Evolutionary conservation across 2,797 vertebrate species (phyloP), one percentile per base, ranked within the genome.

Genomic region (Muscicapa comitata): DNA sequence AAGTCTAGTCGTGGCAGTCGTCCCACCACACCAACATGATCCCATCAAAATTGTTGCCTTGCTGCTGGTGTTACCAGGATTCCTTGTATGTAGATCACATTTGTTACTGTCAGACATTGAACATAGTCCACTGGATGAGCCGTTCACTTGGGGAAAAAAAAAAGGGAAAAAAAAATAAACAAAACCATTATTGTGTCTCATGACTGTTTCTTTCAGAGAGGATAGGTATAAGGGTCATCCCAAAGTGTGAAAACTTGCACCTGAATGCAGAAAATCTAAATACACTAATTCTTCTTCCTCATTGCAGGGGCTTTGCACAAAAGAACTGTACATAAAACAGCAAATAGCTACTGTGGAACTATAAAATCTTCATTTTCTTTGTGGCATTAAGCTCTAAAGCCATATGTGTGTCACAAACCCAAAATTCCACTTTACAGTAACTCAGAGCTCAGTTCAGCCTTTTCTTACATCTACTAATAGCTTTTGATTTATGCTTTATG

Each of bases 21-120:
- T n/a, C 12, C 29, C 29, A 40, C 13, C 15, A 33, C 3, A 15
- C 5, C 7, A 37, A 47, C 6, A 1, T 0, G 2, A 53, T 28
- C 15, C 17, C 17, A 62, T 43, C 5, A 61, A 50, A 38, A 53
- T 21, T 3, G 3, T 11, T 75, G 17, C 12, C 26, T 61, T 84
- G 25, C 21, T 57, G 33, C 48, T 72, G 21, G 12, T 38, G 14
- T 20, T 54, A 47, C 14, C 24, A 83, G 28, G 5, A 54, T 68
- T 79, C 17, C 14, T 8, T 51, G 8, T 20, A 21, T 47, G 14
- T 38, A 21, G 33, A 61, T 73, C 40, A 24, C 1, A 0, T 31
- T 19, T 68, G 7, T 55, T 76, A 33, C 14, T 65, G 24, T 21
- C 17, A 28, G 17, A 5, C 10, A 45, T 6, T 54, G 15, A 72